Evolutionary conservation across 2,797 vertebrate species (phyloP).

Genomic region (Cossypha heuglini): DNA sequence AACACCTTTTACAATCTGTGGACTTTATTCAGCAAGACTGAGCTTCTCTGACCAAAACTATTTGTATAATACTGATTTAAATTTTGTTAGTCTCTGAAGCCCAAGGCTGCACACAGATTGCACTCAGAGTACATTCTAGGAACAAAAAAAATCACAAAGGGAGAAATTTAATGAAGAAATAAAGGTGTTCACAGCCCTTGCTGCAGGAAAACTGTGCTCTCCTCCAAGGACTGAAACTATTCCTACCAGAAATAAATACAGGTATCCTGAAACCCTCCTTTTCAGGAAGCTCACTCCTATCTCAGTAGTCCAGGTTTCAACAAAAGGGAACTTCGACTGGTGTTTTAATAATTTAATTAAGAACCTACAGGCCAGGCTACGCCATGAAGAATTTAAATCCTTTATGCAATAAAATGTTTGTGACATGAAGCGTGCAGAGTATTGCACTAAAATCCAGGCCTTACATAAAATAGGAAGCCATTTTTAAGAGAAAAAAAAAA

Average conservation of each 20-base stretch:
- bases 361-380: not conserved
- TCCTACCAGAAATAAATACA: not conserved
- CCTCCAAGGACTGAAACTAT: not conserved
- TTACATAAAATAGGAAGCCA: not conserved
- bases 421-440: rapidly evolving
- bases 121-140: not conserved
- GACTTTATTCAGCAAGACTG: conserved; percentile 1
- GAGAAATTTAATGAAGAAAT: not conserved
- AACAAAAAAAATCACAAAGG: not conserved
- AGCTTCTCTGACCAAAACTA: conserved; percentile 33
- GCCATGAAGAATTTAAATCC: not conserved
- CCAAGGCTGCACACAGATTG: not conserved
- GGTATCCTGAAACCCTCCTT: not conserved
- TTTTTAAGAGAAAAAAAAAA: not conserved
- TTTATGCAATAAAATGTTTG: not conserved
- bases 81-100: conserved; percentile 53
- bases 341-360: not conserved
- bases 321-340: not conserved
- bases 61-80: conserved; percentile 26
- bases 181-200: not conserved
- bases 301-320: not conserved
- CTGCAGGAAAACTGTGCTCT: not conserved
- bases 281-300: not conserved
- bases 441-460: not conserved
- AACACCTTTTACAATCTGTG: conserved; percentile 34